Evolutionary conservation across 2,113 vertebrate species (phyloP).

Genomic region (Haemorhous mexicanus): DNA sequence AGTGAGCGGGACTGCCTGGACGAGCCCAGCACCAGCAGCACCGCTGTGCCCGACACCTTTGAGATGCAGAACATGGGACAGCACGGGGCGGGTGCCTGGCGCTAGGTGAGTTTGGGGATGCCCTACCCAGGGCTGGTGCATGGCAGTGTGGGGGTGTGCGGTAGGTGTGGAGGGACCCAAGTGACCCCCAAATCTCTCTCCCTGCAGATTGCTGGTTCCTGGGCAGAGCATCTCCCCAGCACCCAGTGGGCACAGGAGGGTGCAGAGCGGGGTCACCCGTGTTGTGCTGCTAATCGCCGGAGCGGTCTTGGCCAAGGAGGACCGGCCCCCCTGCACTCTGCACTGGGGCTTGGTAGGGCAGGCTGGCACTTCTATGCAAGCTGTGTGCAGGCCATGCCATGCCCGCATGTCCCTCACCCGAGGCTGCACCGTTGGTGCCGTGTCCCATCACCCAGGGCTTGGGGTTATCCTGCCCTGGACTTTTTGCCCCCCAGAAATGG

Average conservation of each 20-base stretch:
- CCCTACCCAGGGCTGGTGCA: neutral
- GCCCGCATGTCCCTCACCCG: neutral
- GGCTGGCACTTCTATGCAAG: constrained; percentile 62
- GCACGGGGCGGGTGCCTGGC: neutral
- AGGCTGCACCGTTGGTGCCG: neutral
- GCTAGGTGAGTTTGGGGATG: constrained; percentile 34
- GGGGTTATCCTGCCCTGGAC: neutral
- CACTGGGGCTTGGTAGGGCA: neutral
- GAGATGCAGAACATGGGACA: constrained; percentile 83
- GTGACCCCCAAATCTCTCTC: neutral
- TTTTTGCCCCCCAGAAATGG: constrained; percentile 52
- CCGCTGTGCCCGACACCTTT: constrained; percentile 4
- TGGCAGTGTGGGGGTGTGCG: rapidly evolving
- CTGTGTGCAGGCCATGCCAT: neutral
- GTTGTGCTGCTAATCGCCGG: constrained; percentile 32
- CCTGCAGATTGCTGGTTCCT: neutral
- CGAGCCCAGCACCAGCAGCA: constrained; percentile 29
- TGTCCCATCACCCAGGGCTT: neutral
- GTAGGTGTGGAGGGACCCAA: neutral
- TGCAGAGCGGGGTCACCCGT: neutral
- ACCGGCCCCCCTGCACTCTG: neutral
- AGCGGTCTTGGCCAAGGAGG: neutral
- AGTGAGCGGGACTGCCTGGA: constrained; percentile 78
- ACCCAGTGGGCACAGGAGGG: neutral
- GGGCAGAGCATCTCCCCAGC: neutral